Evolutionary conservation across 2,113 vertebrate genomes (phyloP), one percentile per base, ranked within the genome.

Genomic region (Phyllostomus hastatus): DNA sequence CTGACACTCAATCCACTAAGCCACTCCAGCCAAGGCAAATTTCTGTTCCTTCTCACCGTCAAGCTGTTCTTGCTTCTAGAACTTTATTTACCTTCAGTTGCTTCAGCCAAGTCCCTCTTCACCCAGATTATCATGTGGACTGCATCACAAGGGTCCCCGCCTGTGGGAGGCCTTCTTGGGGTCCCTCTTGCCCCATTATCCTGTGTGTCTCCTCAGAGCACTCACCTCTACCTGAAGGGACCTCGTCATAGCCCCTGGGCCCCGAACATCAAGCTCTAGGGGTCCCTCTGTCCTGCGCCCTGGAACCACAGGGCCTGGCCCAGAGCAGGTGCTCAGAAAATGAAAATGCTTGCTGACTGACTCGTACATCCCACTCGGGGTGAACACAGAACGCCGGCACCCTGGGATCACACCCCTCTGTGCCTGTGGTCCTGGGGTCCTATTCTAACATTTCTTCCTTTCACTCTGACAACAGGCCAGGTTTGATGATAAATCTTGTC

Each of bases 201-300:
- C 69, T 28, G n/a, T 2, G 10, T 70, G 66, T n/a, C 35, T 33
- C 57, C 54, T 92, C 82, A 94, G 85, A 95, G 95, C 15, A 12
- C 7, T 35, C 35, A 6, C 20, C 85, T 11, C 22, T 5, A 61
- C 31, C 82, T 75, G 69, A 54, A n/a, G 38, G 16, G 11, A 35
- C 35, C 26, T 31, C 67, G 54, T 64, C 31, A 41, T 0, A 0
- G 64, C 2, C 16, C 67, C 81, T 20, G 3, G 9, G 26, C 8
- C 61, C 4, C 35, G 16, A 59, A 54, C 5, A 2, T 59, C 33
- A 26, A 87, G 22, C 83, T 64, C 28, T 2, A 5, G 48, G 28
- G 43, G 10, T 1, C 41, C 67, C 54, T 43, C 19, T 8, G 12
- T 43, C 69, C 26, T 41, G 11, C 43, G 59, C 80, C 41, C 41